phyloP scores from a whole-genome alignment of 2,113 vertebrate genomes.

The Pangasianodon gigas region DNA sequence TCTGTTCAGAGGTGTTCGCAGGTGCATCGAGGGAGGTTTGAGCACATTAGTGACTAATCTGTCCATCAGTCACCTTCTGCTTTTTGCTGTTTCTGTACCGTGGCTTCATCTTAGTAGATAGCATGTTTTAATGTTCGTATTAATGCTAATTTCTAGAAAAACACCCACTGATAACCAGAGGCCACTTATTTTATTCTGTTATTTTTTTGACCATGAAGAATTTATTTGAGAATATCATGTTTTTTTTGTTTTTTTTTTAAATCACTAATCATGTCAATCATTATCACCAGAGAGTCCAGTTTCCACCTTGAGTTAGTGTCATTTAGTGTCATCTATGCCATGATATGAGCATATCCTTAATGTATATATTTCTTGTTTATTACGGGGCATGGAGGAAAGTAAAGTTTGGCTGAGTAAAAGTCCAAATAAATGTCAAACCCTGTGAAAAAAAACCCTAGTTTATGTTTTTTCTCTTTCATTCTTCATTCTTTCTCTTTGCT shows the following conservation, averaged over 20 bases:
- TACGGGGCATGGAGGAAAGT: constrained; percentile 72
- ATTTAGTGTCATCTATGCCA: constrained; percentile 48
- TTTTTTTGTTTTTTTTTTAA: constrained; percentile 59
- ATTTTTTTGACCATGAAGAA: constrained; percentile 59
- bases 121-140: constrained; percentile 56
- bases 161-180: constrained; percentile 43
- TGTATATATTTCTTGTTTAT: constrained; percentile 70
- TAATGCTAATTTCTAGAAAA: constrained; percentile 67
- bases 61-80: constrained; percentile 36
- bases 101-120: constrained; percentile 50
- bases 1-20: constrained; percentile 28
- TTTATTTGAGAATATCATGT: constrained; percentile 58
- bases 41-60: constrained; percentile 45
- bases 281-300: constrained; percentile 58
- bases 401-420: constrained; percentile 69
- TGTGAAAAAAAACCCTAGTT: constrained; percentile 23
- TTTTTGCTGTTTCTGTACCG: constrained; percentile 54
- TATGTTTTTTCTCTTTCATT: not conserved
- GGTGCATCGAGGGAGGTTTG: constrained; percentile 28
- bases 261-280: constrained; percentile 46
- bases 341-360: constrained; percentile 64
- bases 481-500: not conserved
- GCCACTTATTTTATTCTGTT: constrained; percentile 29
- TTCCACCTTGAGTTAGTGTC: constrained; percentile 51
- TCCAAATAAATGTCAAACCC: constrained; percentile 76